Conservation (phyloP, 2,888 invertebrate species). For the Nomada fucata region DNA sequence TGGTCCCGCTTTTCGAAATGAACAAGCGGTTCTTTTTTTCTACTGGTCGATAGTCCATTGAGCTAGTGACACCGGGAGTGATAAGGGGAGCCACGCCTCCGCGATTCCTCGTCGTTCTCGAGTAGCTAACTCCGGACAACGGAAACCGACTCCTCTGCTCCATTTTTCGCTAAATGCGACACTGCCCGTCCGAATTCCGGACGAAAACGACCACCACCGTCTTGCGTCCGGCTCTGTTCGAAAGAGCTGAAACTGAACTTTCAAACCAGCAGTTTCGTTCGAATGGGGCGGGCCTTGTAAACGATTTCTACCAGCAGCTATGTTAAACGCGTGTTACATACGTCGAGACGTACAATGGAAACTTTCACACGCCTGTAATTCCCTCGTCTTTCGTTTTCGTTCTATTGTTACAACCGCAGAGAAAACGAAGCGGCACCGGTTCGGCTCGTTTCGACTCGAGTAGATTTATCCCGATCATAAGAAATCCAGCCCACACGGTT, state of each 20-base stretch:
- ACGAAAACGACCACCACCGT: neutral
- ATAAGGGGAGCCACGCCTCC: constrained; percentile 50
- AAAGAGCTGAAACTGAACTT: neutral
- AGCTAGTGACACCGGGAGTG: constrained; percentile 16
- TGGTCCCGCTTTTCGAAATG: constrained; percentile 10
- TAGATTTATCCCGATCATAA: constrained; percentile 13
- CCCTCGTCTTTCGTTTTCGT: neutral
- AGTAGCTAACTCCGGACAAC: neutral
- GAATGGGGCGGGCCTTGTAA: neutral
- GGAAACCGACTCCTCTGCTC: constrained; percentile 3
- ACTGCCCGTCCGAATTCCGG: neutral
- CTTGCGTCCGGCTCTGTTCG: too few relatives aligned
- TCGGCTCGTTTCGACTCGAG: neutral
- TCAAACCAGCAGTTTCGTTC: constrained; percentile 3
- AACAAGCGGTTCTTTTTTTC: constrained; percentile 32
- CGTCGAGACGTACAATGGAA: too few relatives aligned
- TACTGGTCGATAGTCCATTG: constrained; percentile 42
- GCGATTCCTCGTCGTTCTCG: constrained; percentile 19
- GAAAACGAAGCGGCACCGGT: neutral
- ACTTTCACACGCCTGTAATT: neutral
- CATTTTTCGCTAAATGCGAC: constrained; percentile 1
- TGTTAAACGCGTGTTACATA: too few relatives aligned
- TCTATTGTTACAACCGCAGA: neutral
- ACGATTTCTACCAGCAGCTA: constrained; percentile 4
- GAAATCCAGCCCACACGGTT: neutral